Evolutionary conservation across 2,888 invertebrate species (phyloP).

Genomic region (Petrolisthes cinctipes): DNA sequence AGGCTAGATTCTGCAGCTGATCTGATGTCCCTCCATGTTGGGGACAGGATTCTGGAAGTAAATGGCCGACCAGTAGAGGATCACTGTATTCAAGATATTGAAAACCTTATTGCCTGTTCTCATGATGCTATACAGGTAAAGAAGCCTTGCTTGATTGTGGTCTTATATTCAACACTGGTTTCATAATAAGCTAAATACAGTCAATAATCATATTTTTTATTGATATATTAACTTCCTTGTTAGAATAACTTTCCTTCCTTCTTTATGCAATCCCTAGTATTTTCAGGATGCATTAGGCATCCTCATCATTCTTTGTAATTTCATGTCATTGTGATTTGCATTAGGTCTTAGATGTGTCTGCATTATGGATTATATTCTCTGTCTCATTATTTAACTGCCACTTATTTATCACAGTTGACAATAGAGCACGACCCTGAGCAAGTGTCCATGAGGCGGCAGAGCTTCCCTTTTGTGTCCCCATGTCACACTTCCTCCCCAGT

Average conservation of each 20-base stretch:
- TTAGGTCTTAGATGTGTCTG: no score
- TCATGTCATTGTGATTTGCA: no score
- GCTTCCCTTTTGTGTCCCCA: slow-evolving; percentile 67
- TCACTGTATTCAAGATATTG: slow-evolving; percentile 83
- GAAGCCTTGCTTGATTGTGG: no score
- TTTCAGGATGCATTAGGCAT: no score
- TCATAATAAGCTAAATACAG: no score
- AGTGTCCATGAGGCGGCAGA: slow-evolving; percentile 73
- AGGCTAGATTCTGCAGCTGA: slow-evolving; percentile 87
- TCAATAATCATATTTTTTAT: no score
- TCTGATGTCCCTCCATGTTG: slow-evolving; percentile 86
- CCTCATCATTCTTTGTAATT: no score
- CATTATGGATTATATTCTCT: background rate
- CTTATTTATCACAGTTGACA: slow-evolving; percentile 76
- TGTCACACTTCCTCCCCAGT: slow-evolving; percentile 53
- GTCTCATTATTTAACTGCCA: slow-evolving; percentile 16
- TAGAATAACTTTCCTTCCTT: background rate
- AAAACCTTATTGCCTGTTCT: slow-evolving; percentile 80
- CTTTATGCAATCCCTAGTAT: no score
- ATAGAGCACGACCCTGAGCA: slow-evolving; percentile 91
- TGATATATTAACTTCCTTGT: background rate
- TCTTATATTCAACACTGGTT: no score
- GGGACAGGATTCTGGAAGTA: slow-evolving; percentile 93
- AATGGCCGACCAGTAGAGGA: slow-evolving; percentile 89
- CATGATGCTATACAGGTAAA: slow-evolving; percentile 82